Evolutionary conservation across 2,797 vertebrate genomes (phyloP).

Genomic region (Lepus oiostolus): DNA sequence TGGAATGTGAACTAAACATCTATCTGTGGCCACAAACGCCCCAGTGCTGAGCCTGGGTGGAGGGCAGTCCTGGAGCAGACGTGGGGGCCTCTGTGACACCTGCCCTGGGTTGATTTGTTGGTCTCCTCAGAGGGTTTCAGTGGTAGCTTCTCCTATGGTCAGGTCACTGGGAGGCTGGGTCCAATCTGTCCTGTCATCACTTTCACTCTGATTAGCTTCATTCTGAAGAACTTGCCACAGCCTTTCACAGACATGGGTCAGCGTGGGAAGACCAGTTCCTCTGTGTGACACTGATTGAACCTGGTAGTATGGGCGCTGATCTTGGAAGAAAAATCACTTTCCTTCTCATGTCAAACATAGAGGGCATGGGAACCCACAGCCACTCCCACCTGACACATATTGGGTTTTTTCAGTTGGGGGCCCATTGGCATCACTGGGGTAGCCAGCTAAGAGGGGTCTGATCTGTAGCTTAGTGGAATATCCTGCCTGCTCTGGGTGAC

Average conservation of each 20-base stretch:
- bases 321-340: conserved; percentile 33
- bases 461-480: conserved; percentile 78
- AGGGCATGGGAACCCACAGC: conserved; percentile 50
- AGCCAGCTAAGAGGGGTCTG: conserved; percentile 35
- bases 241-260: conserved; percentile 52
- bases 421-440: background rate
- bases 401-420: conserved; percentile 56
- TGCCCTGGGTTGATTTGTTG: conserved; percentile 27
- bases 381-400: background rate
- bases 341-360: background rate
- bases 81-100: conserved; percentile 20
- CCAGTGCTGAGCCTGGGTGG: background rate
- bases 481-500: conserved; percentile 82
- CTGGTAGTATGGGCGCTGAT: conserved; percentile 25
- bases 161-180: conserved; percentile 52
- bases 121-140: conserved; percentile 38
- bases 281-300: conserved; percentile 70
- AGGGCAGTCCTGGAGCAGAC: background rate
- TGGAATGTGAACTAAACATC: conserved; percentile 36
- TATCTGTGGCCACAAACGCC: background rate
- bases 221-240: conserved; percentile 53
- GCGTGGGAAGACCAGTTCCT: conserved; percentile 58
- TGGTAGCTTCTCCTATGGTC: conserved; percentile 44
- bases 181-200: conserved; percentile 54
- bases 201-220: conserved; percentile 78